phyloP scores from a whole-genome alignment of 2,888 invertebrate species.

The Drosophila subsilvestris region DNA sequence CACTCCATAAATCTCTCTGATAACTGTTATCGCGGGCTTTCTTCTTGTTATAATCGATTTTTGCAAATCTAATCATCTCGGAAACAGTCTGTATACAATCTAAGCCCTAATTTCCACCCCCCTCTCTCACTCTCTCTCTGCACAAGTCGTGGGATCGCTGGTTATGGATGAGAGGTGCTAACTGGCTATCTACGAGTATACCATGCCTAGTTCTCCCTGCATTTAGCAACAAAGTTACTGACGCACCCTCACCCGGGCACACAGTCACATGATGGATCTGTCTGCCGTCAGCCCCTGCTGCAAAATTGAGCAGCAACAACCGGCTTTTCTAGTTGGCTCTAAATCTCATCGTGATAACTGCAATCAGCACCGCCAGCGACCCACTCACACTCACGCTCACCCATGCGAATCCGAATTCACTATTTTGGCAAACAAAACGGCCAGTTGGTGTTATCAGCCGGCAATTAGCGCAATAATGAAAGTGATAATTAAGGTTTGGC shows the following conservation, averaged over 20 bases:
- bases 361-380: conserved; percentile 18
- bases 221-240: conserved; percentile 33
- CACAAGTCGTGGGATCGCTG: conserved; percentile 12
- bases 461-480: conserved; percentile 70
- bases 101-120: not conserved
- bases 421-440: conserved; percentile 19
- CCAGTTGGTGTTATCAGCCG: conserved; percentile 41
- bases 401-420: conserved; percentile 16
- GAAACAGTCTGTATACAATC: conserved; percentile 8
- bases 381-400: not conserved
- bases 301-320: conserved; percentile 22
- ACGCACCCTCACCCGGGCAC: conserved; percentile 1
- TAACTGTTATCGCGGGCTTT: conserved; percentile 2
- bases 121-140: conserved; percentile 1
- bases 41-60: not conserved
- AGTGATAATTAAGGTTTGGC: conserved; percentile 74
- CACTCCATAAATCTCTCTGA: conserved; percentile 33
- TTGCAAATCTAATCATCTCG: conserved; percentile 31
- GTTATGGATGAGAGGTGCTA: conserved; percentile 24
- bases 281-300: conserved; percentile 2
- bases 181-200: conserved; percentile 12
- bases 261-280: conserved; percentile 40
- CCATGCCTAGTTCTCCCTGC: conserved; percentile 17
- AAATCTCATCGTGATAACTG: conserved; percentile 45
- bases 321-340: conserved; percentile 38